Evolutionary conservation across 2,888 invertebrate genomes (phyloP).

Genomic region (Pseudococcus jackbeardsleyi): DNA sequence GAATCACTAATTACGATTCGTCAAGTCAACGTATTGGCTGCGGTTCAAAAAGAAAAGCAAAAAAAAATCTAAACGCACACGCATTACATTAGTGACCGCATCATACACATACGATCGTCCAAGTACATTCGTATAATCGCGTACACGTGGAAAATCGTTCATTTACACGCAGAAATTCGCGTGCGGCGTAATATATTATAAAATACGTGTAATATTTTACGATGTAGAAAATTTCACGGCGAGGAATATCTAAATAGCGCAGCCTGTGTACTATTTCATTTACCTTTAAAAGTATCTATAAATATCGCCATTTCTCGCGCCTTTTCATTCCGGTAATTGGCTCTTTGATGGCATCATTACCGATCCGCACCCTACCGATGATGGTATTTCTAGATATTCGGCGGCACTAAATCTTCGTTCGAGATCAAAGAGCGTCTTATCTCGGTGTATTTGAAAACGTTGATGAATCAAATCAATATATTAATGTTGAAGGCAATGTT

Average conservation of each 20-base stretch:
- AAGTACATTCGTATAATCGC: neutral
- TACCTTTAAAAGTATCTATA: constrained; percentile 43
- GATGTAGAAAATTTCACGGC: neutral
- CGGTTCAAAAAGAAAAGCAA: neutral
- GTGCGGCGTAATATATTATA: neutral
- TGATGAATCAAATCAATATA: neutral
- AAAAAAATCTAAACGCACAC: neutral
- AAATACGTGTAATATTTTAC: neutral
- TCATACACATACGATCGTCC: neutral
- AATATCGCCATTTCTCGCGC: constrained; percentile 17
- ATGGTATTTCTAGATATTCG: neutral
- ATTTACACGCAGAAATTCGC: constrained; percentile 38
- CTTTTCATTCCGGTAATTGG: constrained; percentile 4
- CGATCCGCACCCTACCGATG: neutral
- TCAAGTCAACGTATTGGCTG: constrained; percentile 6
- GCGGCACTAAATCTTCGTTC: neutral
- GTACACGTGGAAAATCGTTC: constrained; percentile 40
- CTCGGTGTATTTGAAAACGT: neutral
- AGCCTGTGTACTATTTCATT: neutral
- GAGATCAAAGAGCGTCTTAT: neutral
- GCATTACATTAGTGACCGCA: constrained; percentile 8
- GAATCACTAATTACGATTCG: constrained; percentile 48
- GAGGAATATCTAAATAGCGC: neutral
- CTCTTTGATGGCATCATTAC: constrained; percentile 22
- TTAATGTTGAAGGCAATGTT: neutral